phyloP scores from a whole-genome alignment of 2,888 invertebrate species.

The Xanthia icteritia region DNA sequence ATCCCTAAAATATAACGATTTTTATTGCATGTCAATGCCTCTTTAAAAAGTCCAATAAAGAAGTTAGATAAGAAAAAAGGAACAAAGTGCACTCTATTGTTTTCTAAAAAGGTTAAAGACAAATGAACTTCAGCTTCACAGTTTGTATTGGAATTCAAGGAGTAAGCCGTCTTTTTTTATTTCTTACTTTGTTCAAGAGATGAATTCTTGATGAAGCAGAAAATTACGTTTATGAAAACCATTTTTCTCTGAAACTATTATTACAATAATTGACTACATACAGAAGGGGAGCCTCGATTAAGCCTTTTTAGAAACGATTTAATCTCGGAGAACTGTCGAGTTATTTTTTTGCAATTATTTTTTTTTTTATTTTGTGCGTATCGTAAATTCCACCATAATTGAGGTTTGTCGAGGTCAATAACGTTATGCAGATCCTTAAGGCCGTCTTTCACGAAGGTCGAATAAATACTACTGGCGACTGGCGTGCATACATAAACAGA shows the following conservation, averaged over 20 bases:
- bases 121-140: constrained; percentile 25
- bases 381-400: not conserved
- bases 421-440: not conserved
- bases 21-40: constrained; percentile 13
- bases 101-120: constrained; percentile 13
- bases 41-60: constrained; percentile 11
- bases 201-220: not conserved
- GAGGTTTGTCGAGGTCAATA: not conserved
- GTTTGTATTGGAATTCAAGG: constrained; percentile 18
- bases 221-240: not conserved
- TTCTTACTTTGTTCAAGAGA: not conserved
- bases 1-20: not conserved
- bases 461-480: not conserved
- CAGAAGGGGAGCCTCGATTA: not conserved
- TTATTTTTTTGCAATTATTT: not conserved
- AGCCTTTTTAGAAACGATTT: too few species aligned
- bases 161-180: constrained; percentile 15
- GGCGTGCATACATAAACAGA: constrained; percentile 15
- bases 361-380: not conserved
- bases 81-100: constrained; percentile 26
- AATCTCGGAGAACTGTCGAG: too few species aligned
- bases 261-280: not conserved
- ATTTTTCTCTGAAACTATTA: not conserved
- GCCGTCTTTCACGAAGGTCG: constrained; percentile 7
- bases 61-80: constrained; percentile 3